Conservation (phyloP, 1,140 invertebrate genomes). For the Andricus grossulariae region DNA sequence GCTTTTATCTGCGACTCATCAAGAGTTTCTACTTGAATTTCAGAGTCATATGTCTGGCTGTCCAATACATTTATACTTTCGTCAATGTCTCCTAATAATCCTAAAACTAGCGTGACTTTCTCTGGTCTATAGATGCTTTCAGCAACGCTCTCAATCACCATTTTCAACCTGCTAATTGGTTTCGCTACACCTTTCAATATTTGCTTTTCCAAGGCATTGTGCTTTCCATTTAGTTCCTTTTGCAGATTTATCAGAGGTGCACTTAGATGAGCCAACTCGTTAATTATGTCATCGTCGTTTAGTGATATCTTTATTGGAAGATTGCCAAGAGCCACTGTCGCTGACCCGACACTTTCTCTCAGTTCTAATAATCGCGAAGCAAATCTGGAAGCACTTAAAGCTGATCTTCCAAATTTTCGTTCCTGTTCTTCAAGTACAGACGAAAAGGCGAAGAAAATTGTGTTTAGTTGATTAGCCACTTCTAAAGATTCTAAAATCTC, state of each 20-base stretch:
- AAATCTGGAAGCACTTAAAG: slow-evolving; percentile 45
- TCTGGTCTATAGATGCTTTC: slow-evolving; percentile 42
- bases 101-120: slow-evolving; percentile 48
- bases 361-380: slow-evolving; percentile 57
- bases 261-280: slow-evolving; percentile 59
- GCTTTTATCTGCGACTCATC: background rate
- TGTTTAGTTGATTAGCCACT: slow-evolving; percentile 56
- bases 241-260: slow-evolving; percentile 61
- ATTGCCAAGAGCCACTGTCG: slow-evolving; percentile 50
- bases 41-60: background rate
- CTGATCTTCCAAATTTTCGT: slow-evolving; percentile 5
- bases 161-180: slow-evolving; percentile 51
- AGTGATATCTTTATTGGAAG: slow-evolving; percentile 46
- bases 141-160: slow-evolving; percentile 45
- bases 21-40: slow-evolving; percentile 1
- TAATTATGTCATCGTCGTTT: slow-evolving; percentile 50
- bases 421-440: slow-evolving; percentile 57
- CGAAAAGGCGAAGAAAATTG: slow-evolving; percentile 60
- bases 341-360: slow-evolving; percentile 54
- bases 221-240: slow-evolving; percentile 53
- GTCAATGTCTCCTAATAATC: slow-evolving; percentile 64
- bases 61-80: slow-evolving; percentile 47
- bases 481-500: slow-evolving; percentile 48
- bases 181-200: slow-evolving; percentile 50
- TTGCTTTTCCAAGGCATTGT: slow-evolving; percentile 53